Base-by-base conservation (phyloP, 2,888 invertebrate species). In the Ectobius pallidus region DNA sequence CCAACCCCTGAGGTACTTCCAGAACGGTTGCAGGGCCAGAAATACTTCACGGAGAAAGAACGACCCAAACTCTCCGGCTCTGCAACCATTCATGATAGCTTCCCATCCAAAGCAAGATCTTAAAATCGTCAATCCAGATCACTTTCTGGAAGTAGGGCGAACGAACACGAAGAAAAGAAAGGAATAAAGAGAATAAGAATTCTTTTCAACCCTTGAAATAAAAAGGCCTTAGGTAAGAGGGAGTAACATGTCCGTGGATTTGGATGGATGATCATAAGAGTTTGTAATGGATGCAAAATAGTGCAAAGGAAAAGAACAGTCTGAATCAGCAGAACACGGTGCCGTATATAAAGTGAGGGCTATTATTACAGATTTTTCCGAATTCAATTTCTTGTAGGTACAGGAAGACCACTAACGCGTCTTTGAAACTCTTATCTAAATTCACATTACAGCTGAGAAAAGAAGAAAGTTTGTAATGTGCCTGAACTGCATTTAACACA, bases 71-170 rank as follows among this genome's bases (percentile, higher is more conserved):
- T 16, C 39, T 6, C 16, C 52, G 3, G 3, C 25, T 44, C 44
- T 25, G 22, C 16, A n/a, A 16, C 20, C 39, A 22, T 70, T 70
- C 70, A 70, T 44, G 70, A 70, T 58, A 42, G 27, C 58, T 58
- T 70, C 61, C 58, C 61, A 70, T 61, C 58, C 61, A 25, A 61
- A 39, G 69, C 69, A 69, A 55, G 70, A 70, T 70, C 61, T 58
- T 61, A 70, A 70, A 70, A 70, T 70, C 70, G 70, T 61, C 70
- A 70, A 70, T 70, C 70, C 70, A 42, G 58, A 70, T 58, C 42
- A 27, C 65, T 65, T 46, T 16, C 32, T 6, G 55, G 69, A 55
- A 22, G 32, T 25, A 39, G 55, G 16, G 55, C n/a, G n/a, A 25
- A 22, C n/a, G 34, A 52, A 44, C 44, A 65, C 22, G 27, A 55